These are phyloP conservation scores for Nymphalis c-album DNA, from an alignment of 2,888 invertebrate species.

Conservation along the genomic window DNA sequence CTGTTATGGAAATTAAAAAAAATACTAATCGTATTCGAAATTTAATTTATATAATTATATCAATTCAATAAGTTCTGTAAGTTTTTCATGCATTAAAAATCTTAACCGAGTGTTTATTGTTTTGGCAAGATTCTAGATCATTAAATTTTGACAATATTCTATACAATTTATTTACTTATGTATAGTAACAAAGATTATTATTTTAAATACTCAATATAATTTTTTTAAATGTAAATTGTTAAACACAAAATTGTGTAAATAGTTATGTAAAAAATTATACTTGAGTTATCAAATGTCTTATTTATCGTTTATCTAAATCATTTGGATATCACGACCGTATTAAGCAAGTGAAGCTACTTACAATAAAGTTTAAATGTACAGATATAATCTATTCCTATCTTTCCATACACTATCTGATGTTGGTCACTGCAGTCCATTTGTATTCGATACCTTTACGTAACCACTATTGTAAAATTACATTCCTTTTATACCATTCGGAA, in stretches of 20 bases:
- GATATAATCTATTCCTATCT: slow-evolving; percentile 35
- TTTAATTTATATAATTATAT: too few relatives aligned
- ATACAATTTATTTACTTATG: too few relatives aligned
- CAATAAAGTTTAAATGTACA: slow-evolving; percentile 39
- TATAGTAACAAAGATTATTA: too few relatives aligned
- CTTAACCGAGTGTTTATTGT: too few relatives aligned
- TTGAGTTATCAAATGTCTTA: slow-evolving; percentile 27
- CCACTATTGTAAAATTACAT: slow-evolving; percentile 49
- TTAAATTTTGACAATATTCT: too few relatives aligned
- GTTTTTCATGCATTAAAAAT: too few relatives aligned
- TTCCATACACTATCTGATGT: slow-evolving; percentile 32
- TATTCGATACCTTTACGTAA: slow-evolving; percentile 45
- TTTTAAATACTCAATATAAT: too few relatives aligned
- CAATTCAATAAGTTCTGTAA: too few relatives aligned
- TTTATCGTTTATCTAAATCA: slow-evolving; percentile 36
- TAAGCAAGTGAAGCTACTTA: slow-evolving; percentile 38
- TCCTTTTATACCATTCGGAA: slow-evolving; percentile 41
- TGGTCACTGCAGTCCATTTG: slow-evolving; percentile 36
- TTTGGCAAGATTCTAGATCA: too few relatives aligned
- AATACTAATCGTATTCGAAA: too few relatives aligned
- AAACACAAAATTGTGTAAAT: not conserved
- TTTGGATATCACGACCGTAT: slow-evolving; percentile 35
- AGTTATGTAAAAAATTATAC: slow-evolving; percentile 13
- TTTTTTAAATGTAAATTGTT: not conserved
- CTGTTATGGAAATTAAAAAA: too few relatives aligned